Percentiles rank a stretch among this genome's conserved stretches.
phyloP scores from a whole-genome alignment of 2,797 vertebrate species.

The Podargus strigoides region DNA sequence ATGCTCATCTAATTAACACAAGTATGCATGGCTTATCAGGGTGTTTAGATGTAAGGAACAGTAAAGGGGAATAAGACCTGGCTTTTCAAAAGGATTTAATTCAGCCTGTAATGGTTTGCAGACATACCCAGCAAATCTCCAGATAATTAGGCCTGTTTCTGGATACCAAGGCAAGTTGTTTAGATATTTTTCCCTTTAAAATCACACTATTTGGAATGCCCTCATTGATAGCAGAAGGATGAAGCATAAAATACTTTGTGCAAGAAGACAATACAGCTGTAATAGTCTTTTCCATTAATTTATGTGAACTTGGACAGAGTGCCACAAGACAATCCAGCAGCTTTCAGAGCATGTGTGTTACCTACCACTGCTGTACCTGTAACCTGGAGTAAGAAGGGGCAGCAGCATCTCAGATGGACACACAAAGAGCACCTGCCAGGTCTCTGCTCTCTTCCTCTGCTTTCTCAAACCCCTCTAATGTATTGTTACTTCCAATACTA shows the following conservation, averaged over 20 bases:
- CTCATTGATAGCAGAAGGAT: neutral
- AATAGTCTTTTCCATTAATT: neutral
- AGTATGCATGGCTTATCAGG: neutral
- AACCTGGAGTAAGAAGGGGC: neutral
- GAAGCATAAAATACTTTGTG: neutral
- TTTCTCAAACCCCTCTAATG: neutral
- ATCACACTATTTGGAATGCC: neutral
- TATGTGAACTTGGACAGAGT: neutral
- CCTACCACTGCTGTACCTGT: neutral
- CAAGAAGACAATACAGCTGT: neutral
- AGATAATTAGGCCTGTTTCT: slow-evolving; percentile 19
- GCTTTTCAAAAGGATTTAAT: slow-evolving; percentile 36
- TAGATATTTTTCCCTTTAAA: slow-evolving; percentile 8
- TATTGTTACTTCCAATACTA: neutral
- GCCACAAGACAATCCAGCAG: neutral
- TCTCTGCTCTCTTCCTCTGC: neutral
- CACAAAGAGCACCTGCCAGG: neutral
- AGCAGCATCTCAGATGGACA: neutral
- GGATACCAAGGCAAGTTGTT: slow-evolving; percentile 12
- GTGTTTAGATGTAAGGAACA: slow-evolving; percentile 2
- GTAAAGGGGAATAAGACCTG: neutral
- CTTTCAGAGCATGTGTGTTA: neutral
- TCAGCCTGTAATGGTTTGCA: neutral
- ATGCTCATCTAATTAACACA: neutral
- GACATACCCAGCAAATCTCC: neutral